phyloP scores from a whole-genome alignment of 2,888 invertebrate species.

The Polydrusus tereticollis region DNA sequence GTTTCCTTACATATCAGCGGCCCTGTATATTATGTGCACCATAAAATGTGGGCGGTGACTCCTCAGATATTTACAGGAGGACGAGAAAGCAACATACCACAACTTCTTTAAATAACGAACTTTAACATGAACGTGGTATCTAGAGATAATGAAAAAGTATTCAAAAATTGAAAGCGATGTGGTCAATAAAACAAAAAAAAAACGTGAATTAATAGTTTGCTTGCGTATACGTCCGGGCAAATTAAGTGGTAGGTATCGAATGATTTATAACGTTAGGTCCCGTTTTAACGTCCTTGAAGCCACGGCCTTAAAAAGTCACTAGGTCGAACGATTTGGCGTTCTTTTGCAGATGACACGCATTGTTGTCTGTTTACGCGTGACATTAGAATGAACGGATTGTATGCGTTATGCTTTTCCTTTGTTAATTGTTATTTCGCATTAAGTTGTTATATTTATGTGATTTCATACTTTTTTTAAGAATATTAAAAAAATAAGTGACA shows the following conservation, averaged over 20 bases:
- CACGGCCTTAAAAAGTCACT: constrained; percentile 25
- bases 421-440: constrained; percentile 1
- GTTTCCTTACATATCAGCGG: too few relatives aligned
- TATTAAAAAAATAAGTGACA: neutral
- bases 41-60: too few relatives aligned
- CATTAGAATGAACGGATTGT: constrained; percentile 10
- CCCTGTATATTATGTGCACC: too few relatives aligned
- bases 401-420: neutral
- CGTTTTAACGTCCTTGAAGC: constrained; percentile 23
- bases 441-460: neutral
- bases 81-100: too few relatives aligned
- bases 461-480: neutral
- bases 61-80: too few relatives aligned
- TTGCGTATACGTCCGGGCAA: neutral
- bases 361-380: constrained; percentile 12
- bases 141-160: neutral
- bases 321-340: constrained; percentile 26
- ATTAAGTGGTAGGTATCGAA: constrained; percentile 23
- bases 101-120: too few relatives aligned
- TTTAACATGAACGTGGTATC: too few relatives aligned
- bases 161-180: neutral
- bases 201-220: neutral
- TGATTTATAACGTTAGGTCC: constrained; percentile 14
- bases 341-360: neutral
- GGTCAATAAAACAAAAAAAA: too few relatives aligned